Evolutionary conservation across 2,113 vertebrate species (phyloP).

Genomic region (Jacana jacana): DNA sequence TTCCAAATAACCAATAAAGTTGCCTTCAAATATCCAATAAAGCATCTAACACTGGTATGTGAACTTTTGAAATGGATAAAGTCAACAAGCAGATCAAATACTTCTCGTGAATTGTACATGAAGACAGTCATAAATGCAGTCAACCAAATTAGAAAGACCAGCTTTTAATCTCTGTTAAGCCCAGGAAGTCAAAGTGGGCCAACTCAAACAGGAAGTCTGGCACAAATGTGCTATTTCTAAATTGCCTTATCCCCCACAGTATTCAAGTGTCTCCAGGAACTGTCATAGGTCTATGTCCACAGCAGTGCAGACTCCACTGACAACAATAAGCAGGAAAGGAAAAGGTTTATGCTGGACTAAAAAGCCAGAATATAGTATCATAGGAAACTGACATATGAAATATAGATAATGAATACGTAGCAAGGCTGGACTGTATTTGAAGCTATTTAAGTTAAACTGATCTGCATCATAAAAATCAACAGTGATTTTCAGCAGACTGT

Average conservation of each 20-base stretch:
- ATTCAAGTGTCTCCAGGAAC: not conserved
- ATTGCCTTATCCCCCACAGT: not conserved
- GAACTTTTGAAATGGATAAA: not conserved
- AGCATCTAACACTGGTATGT: not conserved
- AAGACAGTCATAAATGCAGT: not conserved
- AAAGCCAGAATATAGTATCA: accelerated
- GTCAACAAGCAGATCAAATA: not conserved
- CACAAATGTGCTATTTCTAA: not conserved
- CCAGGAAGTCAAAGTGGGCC: not conserved
- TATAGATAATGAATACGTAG: not conserved
- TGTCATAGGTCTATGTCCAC: not conserved
- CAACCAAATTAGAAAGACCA: not conserved
- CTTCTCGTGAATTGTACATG: not conserved
- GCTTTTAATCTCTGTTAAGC: not conserved
- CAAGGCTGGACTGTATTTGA: not conserved
- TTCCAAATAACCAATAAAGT: not conserved
- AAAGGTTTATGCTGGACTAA: not conserved
- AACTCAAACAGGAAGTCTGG: not conserved
- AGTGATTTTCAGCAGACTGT: not conserved
- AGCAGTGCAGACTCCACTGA: not conserved
- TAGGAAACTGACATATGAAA: not conserved
- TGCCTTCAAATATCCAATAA: not conserved
- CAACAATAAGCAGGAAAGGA: not conserved
- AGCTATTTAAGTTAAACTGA: not conserved
- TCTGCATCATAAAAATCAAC: not conserved